A percentile compares a stretch with the other conserved stretches of the same genome.
Evolutionary conservation across 1,140 invertebrate genomes (phyloP).

Genomic region (Spodoptera frugiperda): DNA sequence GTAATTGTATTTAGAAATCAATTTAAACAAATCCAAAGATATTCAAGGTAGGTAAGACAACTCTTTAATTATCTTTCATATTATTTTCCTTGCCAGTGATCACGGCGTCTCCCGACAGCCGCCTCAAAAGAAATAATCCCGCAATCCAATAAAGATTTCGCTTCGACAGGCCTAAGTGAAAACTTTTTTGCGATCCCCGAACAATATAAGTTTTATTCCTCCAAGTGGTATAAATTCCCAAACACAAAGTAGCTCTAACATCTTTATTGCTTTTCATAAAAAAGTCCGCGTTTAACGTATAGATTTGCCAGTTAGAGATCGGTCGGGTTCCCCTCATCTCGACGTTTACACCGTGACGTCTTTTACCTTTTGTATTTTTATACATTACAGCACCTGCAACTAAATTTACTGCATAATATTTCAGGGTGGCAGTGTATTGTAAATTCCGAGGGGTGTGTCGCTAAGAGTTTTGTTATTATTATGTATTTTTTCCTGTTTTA

Average conservation of each 20-base stretch:
- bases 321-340: constrained; percentile 58
- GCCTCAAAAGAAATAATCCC: constrained; percentile 77
- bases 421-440: constrained; percentile 43
- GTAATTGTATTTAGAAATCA: neutral
- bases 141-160: constrained; percentile 83
- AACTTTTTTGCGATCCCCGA: constrained; percentile 82
- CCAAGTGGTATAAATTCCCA: constrained; percentile 83
- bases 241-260: constrained; percentile 84
- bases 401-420: constrained; percentile 48
- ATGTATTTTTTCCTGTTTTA: constrained; percentile 33
- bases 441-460: constrained; percentile 32
- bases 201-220: constrained; percentile 85
- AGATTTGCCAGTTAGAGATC: constrained; percentile 69
- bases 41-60: constrained; percentile 29
- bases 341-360: constrained; percentile 50
- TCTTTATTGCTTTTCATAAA: constrained; percentile 86
- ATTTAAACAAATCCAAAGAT: neutral
- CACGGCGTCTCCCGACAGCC: constrained; percentile 57
- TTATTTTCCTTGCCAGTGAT: constrained; percentile 65
- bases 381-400: constrained; percentile 39
- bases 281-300: constrained; percentile 76
- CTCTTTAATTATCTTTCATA: constrained; percentile 68
- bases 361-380: constrained; percentile 52
- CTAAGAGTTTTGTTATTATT: constrained; percentile 39
- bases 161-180: constrained; percentile 82